Percentiles rank a stretch among this genome's conserved stretches.
Evolutionary conservation across 1,140 invertebrate genomes (phyloP).

Genomic region (Meteorus sp.): DNA sequence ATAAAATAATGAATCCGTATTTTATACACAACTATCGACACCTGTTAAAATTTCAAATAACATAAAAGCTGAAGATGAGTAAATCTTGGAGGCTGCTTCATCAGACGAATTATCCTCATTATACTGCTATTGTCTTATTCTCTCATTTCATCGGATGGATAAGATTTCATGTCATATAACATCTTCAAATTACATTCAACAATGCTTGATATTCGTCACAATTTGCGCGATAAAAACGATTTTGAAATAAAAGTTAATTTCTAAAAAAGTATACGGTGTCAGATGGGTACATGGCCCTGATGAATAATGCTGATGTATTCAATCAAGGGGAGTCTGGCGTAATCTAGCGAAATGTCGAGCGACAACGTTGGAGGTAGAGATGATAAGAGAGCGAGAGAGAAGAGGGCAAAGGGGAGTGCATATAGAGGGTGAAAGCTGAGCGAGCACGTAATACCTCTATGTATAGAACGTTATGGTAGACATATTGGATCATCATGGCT

Average conservation of each 20-base stretch:
- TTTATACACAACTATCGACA: no score
- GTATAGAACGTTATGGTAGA: slow-evolving; percentile 34
- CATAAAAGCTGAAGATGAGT: no score
- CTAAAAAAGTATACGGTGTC: neutral
- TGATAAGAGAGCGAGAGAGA: neutral
- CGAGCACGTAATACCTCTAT: slow-evolving; percentile 28
- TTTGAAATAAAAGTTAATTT: neutral
- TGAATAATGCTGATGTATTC: slow-evolving; percentile 41
- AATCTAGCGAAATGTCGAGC: slow-evolving; percentile 39
- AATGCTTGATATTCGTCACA: no score
- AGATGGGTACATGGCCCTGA: neutral
- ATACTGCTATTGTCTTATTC: no score
- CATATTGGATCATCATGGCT: slow-evolving; percentile 48
- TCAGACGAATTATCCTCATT: no score
- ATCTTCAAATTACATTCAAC: no score
- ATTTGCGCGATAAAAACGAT: no score
- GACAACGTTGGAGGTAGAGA: slow-evolving; percentile 8
- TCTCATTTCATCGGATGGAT: no score
- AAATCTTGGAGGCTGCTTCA: no score
- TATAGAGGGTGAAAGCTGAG: slow-evolving; percentile 17
- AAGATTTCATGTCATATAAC: no score
- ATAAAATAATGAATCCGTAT: no score
- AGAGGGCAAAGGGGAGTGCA: neutral
- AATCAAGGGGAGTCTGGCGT: slow-evolving; percentile 39
- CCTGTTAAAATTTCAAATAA: no score